A percentile compares a stretch with the other conserved stretches of the same genome.
phyloP scores from a whole-genome alignment of 2,797 vertebrate species.

The Chloroceryle inda region DNA sequence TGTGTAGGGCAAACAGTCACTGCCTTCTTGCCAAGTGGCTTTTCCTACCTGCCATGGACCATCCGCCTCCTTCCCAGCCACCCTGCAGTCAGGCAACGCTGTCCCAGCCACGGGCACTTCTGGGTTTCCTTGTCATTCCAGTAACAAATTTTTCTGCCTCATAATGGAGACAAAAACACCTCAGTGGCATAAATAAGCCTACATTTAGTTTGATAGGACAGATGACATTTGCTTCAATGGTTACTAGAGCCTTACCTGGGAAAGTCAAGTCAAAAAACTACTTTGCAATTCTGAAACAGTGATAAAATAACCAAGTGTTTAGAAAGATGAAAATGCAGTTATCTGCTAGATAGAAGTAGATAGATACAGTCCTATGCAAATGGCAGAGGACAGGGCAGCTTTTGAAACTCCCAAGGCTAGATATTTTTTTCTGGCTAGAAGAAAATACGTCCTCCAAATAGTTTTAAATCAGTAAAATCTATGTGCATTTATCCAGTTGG shows the following conservation, averaged over 20 bases:
- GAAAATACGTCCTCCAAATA: background rate
- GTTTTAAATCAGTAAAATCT: background rate
- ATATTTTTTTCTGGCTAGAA: background rate
- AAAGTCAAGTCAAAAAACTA: background rate
- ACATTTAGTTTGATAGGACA: background rate
- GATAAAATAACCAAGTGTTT: background rate
- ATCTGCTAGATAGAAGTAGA: background rate
- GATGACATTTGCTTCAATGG: background rate
- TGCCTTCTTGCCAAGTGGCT: background rate
- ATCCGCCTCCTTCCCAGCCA: background rate
- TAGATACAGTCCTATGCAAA: background rate
- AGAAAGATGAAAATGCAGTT: background rate
- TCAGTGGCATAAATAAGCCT: background rate
- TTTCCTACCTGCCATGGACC: fast-evolving
- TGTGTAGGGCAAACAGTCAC: background rate
- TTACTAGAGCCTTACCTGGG: background rate
- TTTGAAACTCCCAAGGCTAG: background rate
- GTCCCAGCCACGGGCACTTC: fast-evolving
- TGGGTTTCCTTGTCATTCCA: background rate
- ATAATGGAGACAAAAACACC: background rate
- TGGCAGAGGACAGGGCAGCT: background rate
- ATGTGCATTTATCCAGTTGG: background rate
- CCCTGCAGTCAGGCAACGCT: fast-evolving
- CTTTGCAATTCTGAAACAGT: background rate
- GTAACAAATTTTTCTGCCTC: background rate